These are phyloP conservation scores for Gracilinanus agilis DNA, from an alignment of 2,113 vertebrate species.

Conservation along the genomic window DNA sequence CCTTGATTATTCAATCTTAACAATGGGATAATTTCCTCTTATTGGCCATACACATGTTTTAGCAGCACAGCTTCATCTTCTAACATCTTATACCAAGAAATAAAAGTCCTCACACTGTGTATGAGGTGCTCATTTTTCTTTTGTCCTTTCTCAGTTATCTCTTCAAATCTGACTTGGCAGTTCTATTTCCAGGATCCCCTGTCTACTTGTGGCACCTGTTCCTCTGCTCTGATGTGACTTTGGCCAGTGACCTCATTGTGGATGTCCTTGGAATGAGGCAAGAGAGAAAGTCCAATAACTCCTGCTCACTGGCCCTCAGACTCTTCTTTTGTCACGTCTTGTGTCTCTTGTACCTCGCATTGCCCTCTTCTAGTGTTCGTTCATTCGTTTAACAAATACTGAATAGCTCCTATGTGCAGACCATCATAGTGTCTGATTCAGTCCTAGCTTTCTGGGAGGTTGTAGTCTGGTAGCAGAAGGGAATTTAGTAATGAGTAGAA, in stretches of 20 bases:
- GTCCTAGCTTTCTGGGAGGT: background rate
- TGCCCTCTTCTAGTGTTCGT: background rate
- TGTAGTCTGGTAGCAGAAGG: background rate
- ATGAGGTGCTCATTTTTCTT: background rate
- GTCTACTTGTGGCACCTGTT: background rate
- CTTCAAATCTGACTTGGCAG: background rate
- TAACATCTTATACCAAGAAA: background rate
- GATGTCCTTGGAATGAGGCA: background rate
- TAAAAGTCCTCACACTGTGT: background rate
- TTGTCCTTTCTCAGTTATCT: background rate
- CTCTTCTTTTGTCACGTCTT: background rate
- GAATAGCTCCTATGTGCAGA: background rate
- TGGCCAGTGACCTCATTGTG: background rate
- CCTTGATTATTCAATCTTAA: conserved; percentile 16
- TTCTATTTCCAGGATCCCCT: background rate
- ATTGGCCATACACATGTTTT: background rate
- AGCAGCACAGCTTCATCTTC: background rate
- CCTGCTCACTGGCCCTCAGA: background rate
- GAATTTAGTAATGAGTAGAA: background rate
- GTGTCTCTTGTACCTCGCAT: rapidly evolving
- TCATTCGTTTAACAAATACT: background rate
- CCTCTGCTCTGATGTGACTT: background rate
- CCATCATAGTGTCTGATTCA: background rate
- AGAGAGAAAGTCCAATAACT: background rate
- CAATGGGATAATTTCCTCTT: conserved; percentile 9